phyloP scores from a whole-genome alignment of 1,140 invertebrate species.

The Aporrectodea caliginosa region DNA sequence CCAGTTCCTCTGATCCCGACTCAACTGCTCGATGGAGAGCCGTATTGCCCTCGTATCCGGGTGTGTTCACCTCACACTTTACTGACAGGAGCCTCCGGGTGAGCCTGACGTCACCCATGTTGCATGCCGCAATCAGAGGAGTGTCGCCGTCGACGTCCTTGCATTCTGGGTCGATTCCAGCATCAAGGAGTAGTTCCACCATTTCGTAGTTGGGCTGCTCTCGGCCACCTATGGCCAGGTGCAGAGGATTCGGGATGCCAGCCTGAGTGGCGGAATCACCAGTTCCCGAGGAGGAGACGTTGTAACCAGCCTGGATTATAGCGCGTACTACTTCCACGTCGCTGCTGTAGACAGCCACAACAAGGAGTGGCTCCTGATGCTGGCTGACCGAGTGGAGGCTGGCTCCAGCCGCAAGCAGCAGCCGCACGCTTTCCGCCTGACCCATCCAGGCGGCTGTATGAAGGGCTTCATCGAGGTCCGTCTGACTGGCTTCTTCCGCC shows the following conservation, averaged over 20 bases:
- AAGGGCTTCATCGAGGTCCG: constrained; percentile 12
- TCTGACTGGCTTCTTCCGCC: neutral
- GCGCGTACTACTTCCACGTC: neutral
- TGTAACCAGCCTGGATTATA: neutral
- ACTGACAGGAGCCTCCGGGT: neutral
- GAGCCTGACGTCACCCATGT: neutral
- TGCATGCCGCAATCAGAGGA: neutral
- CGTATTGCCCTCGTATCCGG: neutral
- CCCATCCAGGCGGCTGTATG: constrained; percentile 22
- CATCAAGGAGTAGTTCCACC: constrained; percentile 82
- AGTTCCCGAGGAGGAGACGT: neutral
- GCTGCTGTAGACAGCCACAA: neutral
- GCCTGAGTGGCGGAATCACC: neutral
- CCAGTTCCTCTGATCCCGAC: neutral
- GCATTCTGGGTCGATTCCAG: constrained; percentile 43
- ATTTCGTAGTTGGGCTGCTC: constrained; percentile 66
- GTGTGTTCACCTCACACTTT: neutral
- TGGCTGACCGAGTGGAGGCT: neutral
- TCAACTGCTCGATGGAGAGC: neutral
- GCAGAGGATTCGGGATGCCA: neutral
- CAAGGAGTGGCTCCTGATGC: neutral
- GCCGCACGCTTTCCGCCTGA: neutral
- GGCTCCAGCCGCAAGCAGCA: constrained; percentile 25
- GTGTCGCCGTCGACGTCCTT: neutral
- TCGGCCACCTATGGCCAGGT: neutral